A percentile compares a stretch with the other conserved stretches of the same genome.
phyloP scores from a whole-genome alignment of 64 coral and sea anemone species.

The Acropora yongei region DNA sequence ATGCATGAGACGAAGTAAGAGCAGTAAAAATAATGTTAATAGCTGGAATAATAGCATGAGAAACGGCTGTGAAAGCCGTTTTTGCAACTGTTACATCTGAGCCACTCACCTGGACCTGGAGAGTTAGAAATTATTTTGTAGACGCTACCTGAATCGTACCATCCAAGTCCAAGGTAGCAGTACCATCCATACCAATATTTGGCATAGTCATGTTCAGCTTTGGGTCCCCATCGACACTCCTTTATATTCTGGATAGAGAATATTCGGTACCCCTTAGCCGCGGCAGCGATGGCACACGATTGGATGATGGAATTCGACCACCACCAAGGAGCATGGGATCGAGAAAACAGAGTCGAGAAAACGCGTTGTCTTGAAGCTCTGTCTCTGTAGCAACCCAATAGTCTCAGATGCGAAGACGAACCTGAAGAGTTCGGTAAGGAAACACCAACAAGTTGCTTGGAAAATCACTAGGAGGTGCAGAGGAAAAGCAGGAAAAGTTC shows the following conservation, averaged over 20 bases:
- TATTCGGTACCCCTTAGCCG: slow-evolving; percentile 17
- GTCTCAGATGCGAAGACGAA: neutral
- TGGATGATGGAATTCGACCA: slow-evolving; percentile 12
- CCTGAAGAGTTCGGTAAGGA: neutral
- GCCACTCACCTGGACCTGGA: neutral
- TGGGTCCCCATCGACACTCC: slow-evolving; percentile 39
- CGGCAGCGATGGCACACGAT: neutral
- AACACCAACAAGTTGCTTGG: too few relatives aligned
- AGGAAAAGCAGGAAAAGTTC: too few relatives aligned
- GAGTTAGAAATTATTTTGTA: neutral
- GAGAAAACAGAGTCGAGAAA: neutral
- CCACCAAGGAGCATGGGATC: neutral
- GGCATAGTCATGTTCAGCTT: slow-evolving; percentile 16
- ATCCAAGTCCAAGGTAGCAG: slow-evolving; percentile 9
- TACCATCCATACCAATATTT: slow-evolving; percentile 15
- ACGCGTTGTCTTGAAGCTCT: neutral
- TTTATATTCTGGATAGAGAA: slow-evolving; percentile 9
- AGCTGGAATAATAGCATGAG: too few relatives aligned
- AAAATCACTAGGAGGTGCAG: too few relatives aligned
- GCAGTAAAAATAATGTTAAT: too few relatives aligned
- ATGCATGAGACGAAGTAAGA: too few relatives aligned
- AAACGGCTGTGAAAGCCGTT: too few relatives aligned
- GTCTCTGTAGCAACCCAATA: slow-evolving; percentile 29
- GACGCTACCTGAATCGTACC: slow-evolving; percentile 36
- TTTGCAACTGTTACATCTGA: neutral